phyloP scores from a whole-genome alignment of 2,888 invertebrate species.

The Leucophora obtusa region DNA sequence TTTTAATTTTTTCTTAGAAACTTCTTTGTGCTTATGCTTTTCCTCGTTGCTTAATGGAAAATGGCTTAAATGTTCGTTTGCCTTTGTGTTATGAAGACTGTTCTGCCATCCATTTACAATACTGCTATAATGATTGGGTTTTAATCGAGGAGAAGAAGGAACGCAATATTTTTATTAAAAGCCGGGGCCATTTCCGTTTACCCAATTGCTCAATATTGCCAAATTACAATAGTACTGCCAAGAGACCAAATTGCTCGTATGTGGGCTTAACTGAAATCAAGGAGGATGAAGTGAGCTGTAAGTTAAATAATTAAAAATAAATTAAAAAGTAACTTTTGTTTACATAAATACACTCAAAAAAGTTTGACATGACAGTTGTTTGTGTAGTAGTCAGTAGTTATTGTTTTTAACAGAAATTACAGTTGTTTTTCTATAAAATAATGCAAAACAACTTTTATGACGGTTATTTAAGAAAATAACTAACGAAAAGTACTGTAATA shows the following conservation, averaged over 20 bases:
- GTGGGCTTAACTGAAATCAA: constrained; percentile 91
- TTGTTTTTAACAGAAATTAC: too few relatives aligned
- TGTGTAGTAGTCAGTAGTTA: too few relatives aligned
- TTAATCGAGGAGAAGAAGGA: constrained; percentile 92
- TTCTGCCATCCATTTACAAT: constrained; percentile 91
- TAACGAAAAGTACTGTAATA: too few relatives aligned
- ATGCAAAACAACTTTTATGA: too few relatives aligned
- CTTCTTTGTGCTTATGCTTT: constrained; percentile 95
- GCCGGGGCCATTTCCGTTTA: constrained; percentile 90
- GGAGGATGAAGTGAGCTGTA: constrained; percentile 89
- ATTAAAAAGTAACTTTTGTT: not conserved
- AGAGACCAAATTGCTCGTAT: constrained; percentile 87
- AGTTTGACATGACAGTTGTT: too few relatives aligned
- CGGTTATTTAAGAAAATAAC: too few relatives aligned
- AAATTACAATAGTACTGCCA: constrained; percentile 82
- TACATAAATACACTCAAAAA: too few relatives aligned
- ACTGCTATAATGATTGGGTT: constrained; percentile 96
- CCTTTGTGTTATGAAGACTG: constrained; percentile 96
- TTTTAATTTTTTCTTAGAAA: constrained; percentile 79
- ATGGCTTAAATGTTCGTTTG: constrained; percentile 84
- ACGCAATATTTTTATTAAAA: constrained; percentile 87
- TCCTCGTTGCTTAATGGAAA: constrained; percentile 87
- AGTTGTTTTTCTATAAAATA: too few relatives aligned
- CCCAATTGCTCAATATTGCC: constrained; percentile 92
- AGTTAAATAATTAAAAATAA: constrained; percentile 68